These are phyloP conservation scores for Zaprionus camerounensis DNA, from an alignment of 1,140 invertebrate genomes.

Conservation along the genomic window DNA sequence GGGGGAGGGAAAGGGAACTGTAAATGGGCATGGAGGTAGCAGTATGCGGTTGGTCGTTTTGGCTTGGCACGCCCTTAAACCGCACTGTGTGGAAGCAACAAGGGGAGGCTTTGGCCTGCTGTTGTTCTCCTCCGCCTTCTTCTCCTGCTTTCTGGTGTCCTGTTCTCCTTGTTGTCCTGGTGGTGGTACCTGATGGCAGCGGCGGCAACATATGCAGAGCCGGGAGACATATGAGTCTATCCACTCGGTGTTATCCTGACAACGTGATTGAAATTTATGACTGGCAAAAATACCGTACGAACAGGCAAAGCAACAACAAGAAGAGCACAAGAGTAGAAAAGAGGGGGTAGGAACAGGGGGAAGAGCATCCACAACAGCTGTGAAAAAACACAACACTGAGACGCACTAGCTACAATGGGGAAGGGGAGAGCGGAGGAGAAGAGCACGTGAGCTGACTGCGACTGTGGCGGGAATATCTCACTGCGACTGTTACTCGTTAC, in stretches of 20 bases:
- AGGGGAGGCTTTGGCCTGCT: background rate
- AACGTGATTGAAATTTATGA: conserved; percentile 83
- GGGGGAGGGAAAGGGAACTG: background rate
- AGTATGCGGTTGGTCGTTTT: conserved; percentile 13
- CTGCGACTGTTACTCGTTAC: background rate
- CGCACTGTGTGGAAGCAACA: conserved; percentile 26
- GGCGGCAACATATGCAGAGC: conserved; percentile 59
- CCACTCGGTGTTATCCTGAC: conserved; percentile 77
- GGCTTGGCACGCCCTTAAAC: conserved; percentile 45
- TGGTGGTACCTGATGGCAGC: conserved; percentile 37
- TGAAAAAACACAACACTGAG: conserved; percentile 38
- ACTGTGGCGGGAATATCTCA: background rate
- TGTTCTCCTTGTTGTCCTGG: background rate
- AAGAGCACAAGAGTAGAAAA: background rate
- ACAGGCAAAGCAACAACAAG: conserved; percentile 27
- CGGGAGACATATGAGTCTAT: conserved; percentile 71
- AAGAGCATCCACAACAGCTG: conserved; percentile 32
- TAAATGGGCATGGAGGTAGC: background rate
- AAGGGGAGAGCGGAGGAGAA: background rate
- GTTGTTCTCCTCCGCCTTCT: too few relatives aligned
- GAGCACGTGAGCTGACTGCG: conserved; percentile 65
- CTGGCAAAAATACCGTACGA: conserved; percentile 68
- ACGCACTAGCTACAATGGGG: background rate
- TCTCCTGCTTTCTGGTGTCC: background rate
- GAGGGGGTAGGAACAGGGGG: background rate